Evolutionary conservation across 2,113 vertebrate species (phyloP).

Genomic region (Macrotus californicus): DNA sequence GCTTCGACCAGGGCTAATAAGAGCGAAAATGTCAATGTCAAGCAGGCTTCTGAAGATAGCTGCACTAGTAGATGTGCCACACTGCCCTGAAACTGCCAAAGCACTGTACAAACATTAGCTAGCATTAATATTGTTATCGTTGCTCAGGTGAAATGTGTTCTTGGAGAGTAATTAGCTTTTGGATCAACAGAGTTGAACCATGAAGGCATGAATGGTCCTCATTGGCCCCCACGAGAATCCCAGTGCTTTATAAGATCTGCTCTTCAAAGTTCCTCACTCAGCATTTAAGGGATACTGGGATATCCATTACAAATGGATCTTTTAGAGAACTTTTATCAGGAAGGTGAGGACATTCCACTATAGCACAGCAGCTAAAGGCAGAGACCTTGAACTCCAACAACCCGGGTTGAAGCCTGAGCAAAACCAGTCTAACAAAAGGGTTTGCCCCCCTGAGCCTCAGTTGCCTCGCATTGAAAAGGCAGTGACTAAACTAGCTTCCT

Average conservation of each 20-base stretch:
- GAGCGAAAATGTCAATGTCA: not conserved
- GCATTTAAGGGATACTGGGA: not conserved
- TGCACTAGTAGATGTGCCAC: not conserved
- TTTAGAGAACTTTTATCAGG: not conserved
- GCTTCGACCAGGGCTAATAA: not conserved
- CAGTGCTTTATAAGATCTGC: not conserved
- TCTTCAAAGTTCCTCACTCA: not conserved
- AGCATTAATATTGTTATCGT: not conserved
- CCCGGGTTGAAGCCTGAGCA: not conserved
- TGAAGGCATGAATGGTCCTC: not conserved
- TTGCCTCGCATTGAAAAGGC: not conserved
- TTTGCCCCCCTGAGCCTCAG: not conserved
- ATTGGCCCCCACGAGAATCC: not conserved
- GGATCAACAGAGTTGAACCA: not conserved
- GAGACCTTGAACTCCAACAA: rapidly evolving
- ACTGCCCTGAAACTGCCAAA: not conserved
- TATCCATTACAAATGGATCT: not conserved
- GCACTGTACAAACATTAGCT: not conserved
- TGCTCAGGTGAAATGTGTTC: not conserved
- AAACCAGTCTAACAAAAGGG: not conserved
- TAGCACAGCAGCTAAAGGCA: not conserved
- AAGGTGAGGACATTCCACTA: not conserved
- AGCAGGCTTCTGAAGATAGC: not conserved
- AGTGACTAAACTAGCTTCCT: not conserved
- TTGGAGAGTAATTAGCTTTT: not conserved